phyloP scores from a whole-genome alignment of 1,140 invertebrate species.

The Asobara japonica region DNA sequence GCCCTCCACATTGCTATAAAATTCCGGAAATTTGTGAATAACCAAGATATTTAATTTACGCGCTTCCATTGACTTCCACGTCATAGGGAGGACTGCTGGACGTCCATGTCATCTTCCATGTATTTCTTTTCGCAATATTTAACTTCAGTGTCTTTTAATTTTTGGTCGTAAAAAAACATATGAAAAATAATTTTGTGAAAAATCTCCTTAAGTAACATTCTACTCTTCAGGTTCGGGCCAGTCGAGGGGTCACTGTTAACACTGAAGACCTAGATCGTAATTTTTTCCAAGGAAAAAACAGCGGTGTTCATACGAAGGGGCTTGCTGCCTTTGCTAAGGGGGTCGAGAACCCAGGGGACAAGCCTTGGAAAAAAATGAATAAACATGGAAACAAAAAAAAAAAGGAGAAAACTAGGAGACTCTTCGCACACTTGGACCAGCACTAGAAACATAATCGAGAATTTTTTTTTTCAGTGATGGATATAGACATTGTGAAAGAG shows the following conservation, averaged over 20 bases:
- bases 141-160: too few relatives aligned
- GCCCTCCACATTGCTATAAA: too few relatives aligned
- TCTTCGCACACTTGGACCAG: slow-evolving; percentile 82
- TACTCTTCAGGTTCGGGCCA: slow-evolving; percentile 68
- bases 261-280: slow-evolving; percentile 69
- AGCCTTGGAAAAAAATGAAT: slow-evolving; percentile 85
- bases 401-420: slow-evolving; percentile 84
- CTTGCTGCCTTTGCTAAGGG: slow-evolving; percentile 46
- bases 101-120: too few relatives aligned
- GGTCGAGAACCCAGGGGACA: slow-evolving; percentile 56
- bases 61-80: too few relatives aligned
- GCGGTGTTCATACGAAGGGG: slow-evolving; percentile 66
- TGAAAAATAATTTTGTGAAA: too few relatives aligned
- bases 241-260: slow-evolving; percentile 61
- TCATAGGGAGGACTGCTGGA: too few relatives aligned
- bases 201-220: too few relatives aligned
- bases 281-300: slow-evolving; percentile 68
- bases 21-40: too few relatives aligned
- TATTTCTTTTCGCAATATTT: too few relatives aligned
- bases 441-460: slow-evolving; percentile 68
- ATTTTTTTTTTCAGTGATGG: neutral
- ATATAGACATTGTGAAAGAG: too few relatives aligned
- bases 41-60: too few relatives aligned
- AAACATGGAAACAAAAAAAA: slow-evolving; percentile 85
- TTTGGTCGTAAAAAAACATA: too few relatives aligned